Evolutionary conservation across 2,113 vertebrate genomes (phyloP), one percentile per base, ranked within the genome.

Genomic region (Cacatua alba): DNA sequence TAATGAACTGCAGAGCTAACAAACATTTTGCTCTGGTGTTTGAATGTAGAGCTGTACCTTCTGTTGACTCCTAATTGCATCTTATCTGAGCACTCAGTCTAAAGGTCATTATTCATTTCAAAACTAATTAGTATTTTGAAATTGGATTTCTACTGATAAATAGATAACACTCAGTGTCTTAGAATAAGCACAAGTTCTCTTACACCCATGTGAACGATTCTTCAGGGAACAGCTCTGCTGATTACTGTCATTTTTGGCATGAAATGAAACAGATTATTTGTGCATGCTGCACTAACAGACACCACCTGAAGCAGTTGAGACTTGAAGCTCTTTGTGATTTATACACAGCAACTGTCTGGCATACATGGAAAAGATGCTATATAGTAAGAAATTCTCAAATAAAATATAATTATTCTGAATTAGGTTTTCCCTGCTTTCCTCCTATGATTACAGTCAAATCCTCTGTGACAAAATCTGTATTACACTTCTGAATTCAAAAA

Each of bases 101-200:
- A 87, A 94, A 93, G 79, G 78, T 82, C 67, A 88, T 48, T 65
- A 70, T 31, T 87, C 7, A 57, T 93, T 92, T 93, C 24, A 90
- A 82, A 93, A 88, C 74, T 85, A 87, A 90, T 94, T 59, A 91
- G 33, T 20, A 92, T 53, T 82, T 90, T 88, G 16, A 79, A 84
- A 79, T 20, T 48, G 48, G 39, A 76, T 94, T 91, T 87, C 52
- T 79, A 72, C 70, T 64, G 52, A 60, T 59, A 63, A 85, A 51
- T 15, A 91, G 67, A 84, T 48, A 96, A 93, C 87, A 85, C 21
- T 79, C 31, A 35, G 18, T 17, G 48, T 52, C 62, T 81, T 82
- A 37, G 35, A 76, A 93, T 53, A 88, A 79, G 55, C 20, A 24
- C 41, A 87, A 82, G 39, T 60, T 90, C 67, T 57, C 57, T 87